Base-by-base conservation (phyloP, 2,797 vertebrate species). In the Emydoidea blandingii region DNA sequence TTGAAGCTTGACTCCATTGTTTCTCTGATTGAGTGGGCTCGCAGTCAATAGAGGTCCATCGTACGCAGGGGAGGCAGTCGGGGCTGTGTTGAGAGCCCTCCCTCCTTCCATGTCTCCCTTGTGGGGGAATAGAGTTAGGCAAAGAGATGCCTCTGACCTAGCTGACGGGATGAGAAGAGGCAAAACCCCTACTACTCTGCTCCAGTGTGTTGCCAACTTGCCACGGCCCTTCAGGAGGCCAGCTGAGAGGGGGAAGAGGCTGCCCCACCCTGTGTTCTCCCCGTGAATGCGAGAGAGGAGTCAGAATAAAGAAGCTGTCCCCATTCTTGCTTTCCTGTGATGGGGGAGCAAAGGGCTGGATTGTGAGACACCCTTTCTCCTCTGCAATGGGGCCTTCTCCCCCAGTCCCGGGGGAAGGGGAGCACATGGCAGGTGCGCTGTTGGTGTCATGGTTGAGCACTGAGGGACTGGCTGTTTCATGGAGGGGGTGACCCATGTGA, bases 31-130 rank as follows among this genome's bases (percentile, higher is more conserved):
- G n/a, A 53, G 72, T 79, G 29, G 49, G 76, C 31, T 49, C 47
- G 3, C 3, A 25, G 4, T n/a, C 27, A 2, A 0, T 3, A 12
- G 54, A 50, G 31, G 41, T 2, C 23, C 74, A 62, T 34, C 7
- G 7, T 34, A 62, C 14, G 23, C 7, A 1, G 34, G 1, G 15
- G 50, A n/a, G 25, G 49, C 41, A 34, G 54, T 6, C 25, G 31
- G 31, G 18, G 44, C 44, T 37, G 82, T 15, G 49, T 50, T 18
- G 31, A 4, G 86, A 49, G 83, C 10, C 57, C 37, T 52, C 65
- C 14, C 31, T 31, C 14, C 31, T 62, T 62, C 14, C 31, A 34
- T 16, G 31, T 34, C 59, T 54, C 49, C 12, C 49, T 50, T 50
- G 49, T 50, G 49, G 14, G 49, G 49, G 14, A 50, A 50, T 50